Conservation (phyloP, 2,113 vertebrate genomes). For the Columbina picui region DNA sequence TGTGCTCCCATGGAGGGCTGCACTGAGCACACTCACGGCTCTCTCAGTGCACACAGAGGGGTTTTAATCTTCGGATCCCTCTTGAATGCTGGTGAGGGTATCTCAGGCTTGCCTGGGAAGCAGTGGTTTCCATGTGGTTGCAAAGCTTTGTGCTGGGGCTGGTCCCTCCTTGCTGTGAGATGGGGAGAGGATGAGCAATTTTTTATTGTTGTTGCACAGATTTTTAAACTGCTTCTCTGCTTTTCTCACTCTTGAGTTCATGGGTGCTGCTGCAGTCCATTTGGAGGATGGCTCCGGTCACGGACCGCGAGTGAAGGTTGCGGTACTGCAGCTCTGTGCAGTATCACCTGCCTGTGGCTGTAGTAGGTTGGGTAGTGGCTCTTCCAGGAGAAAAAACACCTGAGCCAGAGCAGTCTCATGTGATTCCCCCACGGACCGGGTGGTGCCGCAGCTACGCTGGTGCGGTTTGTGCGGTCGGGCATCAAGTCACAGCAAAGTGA, state of each 20-base stretch:
- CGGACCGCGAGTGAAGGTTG: background rate
- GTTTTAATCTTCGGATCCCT: background rate
- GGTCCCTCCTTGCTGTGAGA: background rate
- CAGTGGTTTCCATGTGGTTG: background rate
- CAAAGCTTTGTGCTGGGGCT: background rate
- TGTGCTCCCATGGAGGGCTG: background rate
- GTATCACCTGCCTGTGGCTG: background rate
- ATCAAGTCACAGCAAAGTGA: background rate
- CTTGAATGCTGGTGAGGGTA: background rate
- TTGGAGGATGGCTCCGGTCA: background rate
- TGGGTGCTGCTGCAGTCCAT: background rate
- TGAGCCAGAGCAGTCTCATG: background rate
- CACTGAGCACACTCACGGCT: background rate
- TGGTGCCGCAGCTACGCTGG: background rate
- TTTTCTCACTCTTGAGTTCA: background rate
- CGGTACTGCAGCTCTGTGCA: fast-evolving
- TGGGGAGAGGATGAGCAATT: background rate
- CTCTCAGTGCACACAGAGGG: fast-evolving
- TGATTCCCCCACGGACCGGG: fast-evolving
- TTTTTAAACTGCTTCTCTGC: background rate
- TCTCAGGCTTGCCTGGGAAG: background rate
- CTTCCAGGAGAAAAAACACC: background rate
- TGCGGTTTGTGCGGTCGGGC: background rate
- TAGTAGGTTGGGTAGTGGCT: background rate
- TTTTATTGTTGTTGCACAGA: no score